Evolutionary conservation across 2,113 vertebrate genomes (phyloP).

Genomic region (Grallaria varia): DNA sequence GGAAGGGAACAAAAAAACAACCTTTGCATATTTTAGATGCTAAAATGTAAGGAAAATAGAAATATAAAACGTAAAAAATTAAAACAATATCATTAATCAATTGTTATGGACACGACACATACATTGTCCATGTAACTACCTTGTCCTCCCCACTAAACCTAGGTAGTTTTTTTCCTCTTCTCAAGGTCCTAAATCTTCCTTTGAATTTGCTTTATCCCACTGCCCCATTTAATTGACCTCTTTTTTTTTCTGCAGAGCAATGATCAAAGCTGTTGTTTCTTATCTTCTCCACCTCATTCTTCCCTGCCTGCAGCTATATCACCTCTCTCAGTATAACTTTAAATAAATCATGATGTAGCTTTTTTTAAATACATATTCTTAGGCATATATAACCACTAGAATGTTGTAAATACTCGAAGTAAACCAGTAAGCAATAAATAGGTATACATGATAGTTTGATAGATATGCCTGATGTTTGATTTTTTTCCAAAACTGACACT

Average conservation of each 20-base stretch:
- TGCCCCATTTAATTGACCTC: neutral
- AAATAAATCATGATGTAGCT: neutral
- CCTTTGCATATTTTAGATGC: neutral
- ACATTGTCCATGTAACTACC: neutral
- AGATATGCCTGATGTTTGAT: neutral
- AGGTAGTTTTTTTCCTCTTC: neutral
- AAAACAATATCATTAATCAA: neutral
- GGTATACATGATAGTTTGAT: neutral
- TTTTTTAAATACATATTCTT: neutral
- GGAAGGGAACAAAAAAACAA: no score
- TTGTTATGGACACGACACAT: neutral
- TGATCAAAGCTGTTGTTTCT: neutral
- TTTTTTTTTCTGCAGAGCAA: neutral
- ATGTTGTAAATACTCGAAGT: neutral
- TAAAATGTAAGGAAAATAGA: neutral
- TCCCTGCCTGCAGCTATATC: neutral
- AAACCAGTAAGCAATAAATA: neutral
- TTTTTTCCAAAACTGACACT: neutral
- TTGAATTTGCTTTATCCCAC: neutral
- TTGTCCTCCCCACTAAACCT: neutral
- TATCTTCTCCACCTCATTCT: neutral
- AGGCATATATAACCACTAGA: neutral
- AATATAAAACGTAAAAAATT: neutral
- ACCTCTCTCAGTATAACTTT: neutral
- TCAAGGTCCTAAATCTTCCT: neutral